These are phyloP conservation scores for Labeo catla DNA, from an alignment of 2,113 vertebrate genomes.

Conservation along the genomic window DNA sequence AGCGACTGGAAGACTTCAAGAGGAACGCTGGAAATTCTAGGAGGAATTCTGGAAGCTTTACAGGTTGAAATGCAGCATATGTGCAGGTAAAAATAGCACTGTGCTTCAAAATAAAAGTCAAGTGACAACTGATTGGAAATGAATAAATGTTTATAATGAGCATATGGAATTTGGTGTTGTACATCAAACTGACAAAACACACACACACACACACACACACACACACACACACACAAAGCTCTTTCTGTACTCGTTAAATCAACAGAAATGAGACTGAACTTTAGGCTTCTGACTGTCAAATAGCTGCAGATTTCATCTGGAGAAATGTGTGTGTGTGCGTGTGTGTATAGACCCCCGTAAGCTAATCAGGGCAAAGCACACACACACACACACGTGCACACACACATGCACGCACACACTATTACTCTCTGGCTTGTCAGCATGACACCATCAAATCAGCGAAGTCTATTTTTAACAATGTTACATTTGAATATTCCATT, in stretches of 20 bases:
- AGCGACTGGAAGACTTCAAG: neutral
- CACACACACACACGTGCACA: neutral
- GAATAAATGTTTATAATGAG: conserved; percentile 28
- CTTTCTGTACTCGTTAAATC: conserved; percentile 28
- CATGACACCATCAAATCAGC: conserved; percentile 1
- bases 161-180: conserved; percentile 44
- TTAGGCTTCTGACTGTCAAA: conserved; percentile 31
- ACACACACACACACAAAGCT: neutral
- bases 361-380: neutral
- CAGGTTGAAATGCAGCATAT: neutral
- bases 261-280: conserved; percentile 42
- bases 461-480: neutral
- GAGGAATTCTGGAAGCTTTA: neutral
- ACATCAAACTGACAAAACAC: neutral
- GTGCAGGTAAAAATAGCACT: conserved; percentile 33
- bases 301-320: conserved; percentile 32
- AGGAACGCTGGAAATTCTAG: neutral
- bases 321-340: conserved; percentile 22
- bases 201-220: neutral
- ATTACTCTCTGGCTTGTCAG: neutral
- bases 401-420: neutral
- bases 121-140: conserved; percentile 33
- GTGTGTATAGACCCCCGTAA: neutral
- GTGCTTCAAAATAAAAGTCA: conserved; percentile 31
- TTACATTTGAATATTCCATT: conserved; percentile 1